Evolutionary conservation across 1,140 invertebrate species (phyloP), one percentile per base, ranked within the genome.

Genomic region (Scaptomyza hsui): DNA sequence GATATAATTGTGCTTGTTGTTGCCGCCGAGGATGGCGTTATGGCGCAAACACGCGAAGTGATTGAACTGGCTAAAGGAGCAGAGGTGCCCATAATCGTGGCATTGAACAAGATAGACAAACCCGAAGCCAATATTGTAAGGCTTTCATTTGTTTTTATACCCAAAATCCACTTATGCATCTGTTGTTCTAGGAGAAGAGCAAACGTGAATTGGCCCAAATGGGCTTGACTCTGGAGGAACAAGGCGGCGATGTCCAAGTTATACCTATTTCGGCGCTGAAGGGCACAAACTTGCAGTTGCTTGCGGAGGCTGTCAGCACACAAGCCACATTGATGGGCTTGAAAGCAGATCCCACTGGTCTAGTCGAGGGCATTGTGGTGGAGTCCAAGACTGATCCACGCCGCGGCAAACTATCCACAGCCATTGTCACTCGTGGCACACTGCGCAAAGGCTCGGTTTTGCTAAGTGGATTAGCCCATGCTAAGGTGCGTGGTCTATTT

Each of bases 61-160:
- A 95, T 97, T 29, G 80, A 93, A 69, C 95, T 97, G 94, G 96
- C 96, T 0, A 94, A 93, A 82, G 93, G 94, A 72, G 95, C 96
- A 2, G 93, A 95, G 95, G 97, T 99, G 74, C 98, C 98, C 0
- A 96, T 99, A 3, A 95, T 99, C 79, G 97, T 99, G 47, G 99
- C 99, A n/a, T 96, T 99, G 47, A 99, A 99, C 92, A 99, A 99
- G 94, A 98, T 99, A 76, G 99, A 99, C 92, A 98, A 98, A 89
- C 94, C 95, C 49, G 94, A 94, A 88, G 96, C 96, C 62, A 94
- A 99, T 93, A 94, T 97, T 92, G 96, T 96, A 94, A 93, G 94
- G 6, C 9, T 10, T 9, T 19, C 0, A 19, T 9, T 3, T n/a
- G 2, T 12, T 10, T 0, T 7, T 4, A n/a, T 12, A 16, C 0